Base-by-base conservation (phyloP, 2,888 invertebrate species). In the Lasioglossum vierecki region DNA sequence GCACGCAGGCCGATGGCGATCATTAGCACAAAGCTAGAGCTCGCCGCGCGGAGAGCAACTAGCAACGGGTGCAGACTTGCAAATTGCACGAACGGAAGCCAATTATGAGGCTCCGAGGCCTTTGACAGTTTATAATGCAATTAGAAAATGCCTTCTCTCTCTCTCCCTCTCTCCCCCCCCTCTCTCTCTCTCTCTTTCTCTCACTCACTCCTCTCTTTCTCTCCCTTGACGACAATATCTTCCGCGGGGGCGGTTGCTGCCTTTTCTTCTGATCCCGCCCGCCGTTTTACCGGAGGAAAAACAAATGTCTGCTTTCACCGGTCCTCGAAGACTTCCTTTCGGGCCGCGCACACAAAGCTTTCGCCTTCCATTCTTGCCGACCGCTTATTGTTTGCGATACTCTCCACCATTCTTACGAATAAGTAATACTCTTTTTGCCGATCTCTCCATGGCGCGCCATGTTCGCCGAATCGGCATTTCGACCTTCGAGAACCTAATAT, bases 101-200 rank as follows among this genome's bases (percentile, higher is more conserved):
- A 90, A 90, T 90, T 86, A 90, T 79, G 82, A 84, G 68, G 53
- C 72, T 70, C 26, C n/a, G 57, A n/a, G 53, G 70, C 85, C 83
- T 89, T 90, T 88, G 90, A 84, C 85, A 88, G 84, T 88, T 87
- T 84, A 91, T 90, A 90, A 90, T 84, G 81, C 79, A 85, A 90
- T 89, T 91, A 89, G 90, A 91, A 89, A 88, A 89, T 73, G 83
- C 79, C 77, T 71, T 46, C 75, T 39, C 77, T 35, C 53, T 6
- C 22, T 2, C 22, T 18, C 5, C 53, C 75, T 11, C 41, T 9
- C 41, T 44, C 41, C 0, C 11, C 3, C 3, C 11, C 11, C 44
- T 11, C 41, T 44, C 44, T 41, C 41, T 35, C 71, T 41, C 76
- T 75, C 74, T 53, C 74, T 35, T 66, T 26, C 73, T 77, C 70